Conservation (phyloP, 2,888 invertebrate species). For the Temnothorax rugatulus region DNA sequence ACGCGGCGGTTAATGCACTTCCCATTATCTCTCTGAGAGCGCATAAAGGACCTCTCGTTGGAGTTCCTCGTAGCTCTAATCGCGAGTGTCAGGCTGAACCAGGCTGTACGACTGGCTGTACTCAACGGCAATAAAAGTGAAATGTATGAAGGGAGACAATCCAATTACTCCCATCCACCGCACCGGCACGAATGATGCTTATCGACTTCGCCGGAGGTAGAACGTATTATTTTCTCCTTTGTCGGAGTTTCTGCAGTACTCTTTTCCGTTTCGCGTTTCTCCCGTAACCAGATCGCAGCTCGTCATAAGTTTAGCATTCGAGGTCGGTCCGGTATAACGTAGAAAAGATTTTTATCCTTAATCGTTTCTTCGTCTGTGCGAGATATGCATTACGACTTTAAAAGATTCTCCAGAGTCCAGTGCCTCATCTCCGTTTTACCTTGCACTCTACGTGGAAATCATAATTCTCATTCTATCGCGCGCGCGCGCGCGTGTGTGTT, state of each 20-base stretch:
- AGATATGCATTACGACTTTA: slow-evolving; percentile 55
- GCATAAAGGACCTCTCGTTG: slow-evolving; percentile 58
- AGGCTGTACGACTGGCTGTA: slow-evolving; percentile 51
- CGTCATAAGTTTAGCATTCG: slow-evolving; percentile 60
- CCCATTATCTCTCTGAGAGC: slow-evolving; percentile 24
- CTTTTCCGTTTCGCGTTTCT: background rate
- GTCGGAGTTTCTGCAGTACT: slow-evolving; percentile 21
- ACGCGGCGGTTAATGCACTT: slow-evolving; percentile 36
- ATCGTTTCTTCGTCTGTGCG: slow-evolving; percentile 59
- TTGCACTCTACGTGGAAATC: slow-evolving; percentile 13
- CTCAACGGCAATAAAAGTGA: slow-evolving; percentile 68
- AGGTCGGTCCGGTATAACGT: slow-evolving; percentile 54
- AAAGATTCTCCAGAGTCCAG: slow-evolving; percentile 17
- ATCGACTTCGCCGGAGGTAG: slow-evolving; percentile 68
- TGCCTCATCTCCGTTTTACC: background rate
- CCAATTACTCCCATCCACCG: slow-evolving; percentile 71
- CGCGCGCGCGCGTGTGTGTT: background rate
- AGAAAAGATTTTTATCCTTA: slow-evolving; percentile 60
- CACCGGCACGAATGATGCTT: slow-evolving; percentile 69
- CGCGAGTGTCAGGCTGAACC: slow-evolving; percentile 65
- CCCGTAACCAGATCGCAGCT: slow-evolving; percentile 10
- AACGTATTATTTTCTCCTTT: slow-evolving; percentile 71
- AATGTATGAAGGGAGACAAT: slow-evolving; percentile 74
- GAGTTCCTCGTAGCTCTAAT: slow-evolving; percentile 64
- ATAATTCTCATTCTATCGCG: slow-evolving; percentile 1